Evolutionary conservation across 2,888 invertebrate genomes (phyloP), one percentile per base, ranked within the genome.

Genomic region (Oscheius sp.): DNA sequence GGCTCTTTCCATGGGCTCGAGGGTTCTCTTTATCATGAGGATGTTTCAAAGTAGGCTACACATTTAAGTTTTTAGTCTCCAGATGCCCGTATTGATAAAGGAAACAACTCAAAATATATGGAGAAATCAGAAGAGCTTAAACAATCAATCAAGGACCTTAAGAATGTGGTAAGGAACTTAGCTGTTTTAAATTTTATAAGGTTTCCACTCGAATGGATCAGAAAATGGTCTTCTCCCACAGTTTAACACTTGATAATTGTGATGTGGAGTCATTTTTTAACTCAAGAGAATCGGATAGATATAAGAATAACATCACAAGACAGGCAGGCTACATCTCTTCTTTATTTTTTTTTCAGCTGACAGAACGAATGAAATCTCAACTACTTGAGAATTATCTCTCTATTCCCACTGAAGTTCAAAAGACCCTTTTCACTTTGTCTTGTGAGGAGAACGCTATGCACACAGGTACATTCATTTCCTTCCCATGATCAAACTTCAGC

Each of bases 261-360:
- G 77, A 77, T 41, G 69, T 74, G 47, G 67, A 56, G 47, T 61
- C 66, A 22, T 79, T 79, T 62, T 70, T 77, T 61, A 64, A 66
- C 14, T 68, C 72, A 26, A 68, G 68, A 22, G 70, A 71, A 6
- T 67, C 70, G 4, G 79, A 79, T 17, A 67, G 71, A 30, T 79
- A 79, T 63, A 67, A 71, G 24, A 75, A 77, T 50, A 71, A 68
- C 36, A 70, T 75, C 9, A 68, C 67, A 4, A 41, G 71, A 72
- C 74, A 75, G 72, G 68, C 74, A 44, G 12, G 44, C n/a, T n/a
- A n/a, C n/a, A n/a, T n/a, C n/a, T n/a, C n/a, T n/a, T n/a, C n/a
- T 44, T 44, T 20, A 1, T 1, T 14, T 49, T 5, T 36, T 30
- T n/a, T 69, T 59, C 70, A 75, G 73, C 59, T 76, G 33, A 70